Evolutionary conservation across 2,113 vertebrate genomes (phyloP).

Genomic region (Hyla sarda): DNA sequence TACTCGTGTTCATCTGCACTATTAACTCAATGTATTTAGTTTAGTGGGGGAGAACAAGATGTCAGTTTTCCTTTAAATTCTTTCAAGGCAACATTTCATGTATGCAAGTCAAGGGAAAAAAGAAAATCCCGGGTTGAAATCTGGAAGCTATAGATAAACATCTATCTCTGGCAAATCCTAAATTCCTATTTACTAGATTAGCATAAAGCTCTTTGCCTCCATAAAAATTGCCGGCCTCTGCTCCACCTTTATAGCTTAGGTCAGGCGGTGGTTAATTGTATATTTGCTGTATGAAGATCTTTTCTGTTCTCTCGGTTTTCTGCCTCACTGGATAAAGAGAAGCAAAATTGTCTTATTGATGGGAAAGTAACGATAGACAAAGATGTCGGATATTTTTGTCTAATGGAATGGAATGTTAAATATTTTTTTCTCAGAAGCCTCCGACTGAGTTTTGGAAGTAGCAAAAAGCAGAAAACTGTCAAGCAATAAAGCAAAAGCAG

Average conservation of each 20-base stretch:
- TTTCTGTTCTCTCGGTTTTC: neutral
- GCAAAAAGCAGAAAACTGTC: neutral
- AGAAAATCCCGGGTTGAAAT: too few species aligned
- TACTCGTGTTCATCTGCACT: too few species aligned
- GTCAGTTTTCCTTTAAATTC: too few species aligned
- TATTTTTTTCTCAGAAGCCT: neutral
- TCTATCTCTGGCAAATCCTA: neutral
- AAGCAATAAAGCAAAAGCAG: neutral
- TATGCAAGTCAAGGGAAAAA: too few species aligned
- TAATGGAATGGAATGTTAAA: conserved; percentile 24
- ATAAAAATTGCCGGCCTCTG: neutral
- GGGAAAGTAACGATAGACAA: conserved; percentile 34
- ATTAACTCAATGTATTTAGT: too few species aligned
- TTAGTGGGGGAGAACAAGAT: too few species aligned
- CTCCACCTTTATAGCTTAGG: neutral
- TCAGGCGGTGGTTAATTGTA: conserved; percentile 18
- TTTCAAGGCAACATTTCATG: too few species aligned
- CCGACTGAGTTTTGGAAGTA: neutral
- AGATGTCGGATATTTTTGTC: neutral
- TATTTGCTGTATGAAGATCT: neutral
- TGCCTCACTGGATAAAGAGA: conserved; percentile 7
- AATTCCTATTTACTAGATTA: neutral
- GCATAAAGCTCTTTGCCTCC: neutral
- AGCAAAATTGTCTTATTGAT: conserved; percentile 43
- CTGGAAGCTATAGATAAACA: too few species aligned